Base-by-base conservation (phyloP, 2,113 vertebrate species). In the Micronycteris hirsuta region DNA sequence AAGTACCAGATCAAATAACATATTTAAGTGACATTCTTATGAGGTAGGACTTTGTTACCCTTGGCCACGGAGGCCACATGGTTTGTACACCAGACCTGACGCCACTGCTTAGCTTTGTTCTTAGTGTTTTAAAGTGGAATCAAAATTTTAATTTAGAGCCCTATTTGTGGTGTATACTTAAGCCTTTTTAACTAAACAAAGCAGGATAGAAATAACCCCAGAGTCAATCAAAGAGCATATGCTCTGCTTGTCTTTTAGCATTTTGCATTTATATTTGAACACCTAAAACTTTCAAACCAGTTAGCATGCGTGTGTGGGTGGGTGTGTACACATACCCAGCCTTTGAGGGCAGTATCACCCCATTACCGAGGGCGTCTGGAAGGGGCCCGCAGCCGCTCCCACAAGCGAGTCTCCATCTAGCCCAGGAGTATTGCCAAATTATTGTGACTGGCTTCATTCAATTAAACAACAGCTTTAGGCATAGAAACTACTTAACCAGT, bases 391-490 rank as follows among this genome's bases (percentile, higher is more conserved):
- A 73, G 63, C 14, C 28, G 65, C 58, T 92, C 89, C 70, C 20
- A n/a, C 68, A 93, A 65, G 5, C 43, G 88, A 67, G 33, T 86
- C 38, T 93, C 85, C 63, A 4, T 85, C 20, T 52, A 74, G 56
- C 31, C 36, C 47, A 74, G 36, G 10, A 91, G 49, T 58, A 76
- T 14, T 68, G n/a, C 38, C 78, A 65, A 38, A 83, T 58, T 38
- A 92, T 82, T 47, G 68, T 41, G 54, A 24, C 22, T 92, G 80
- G 13, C 47, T 89, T 92, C 65, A 86, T 95, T 83, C 89, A 94
- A 82, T 93, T 76, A 93, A 91, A 65, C 33, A 73, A 49, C 5
- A 85, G 71, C 43, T 70, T 83, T 91, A 89, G 28, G 61, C 73
- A 71, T 86, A 70, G 87, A 88, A 63, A 74, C 73, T 74, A 22